Evolutionary conservation across 2,797 vertebrate genomes (phyloP).

Genomic region (Coccyzus lansbergi): DNA sequence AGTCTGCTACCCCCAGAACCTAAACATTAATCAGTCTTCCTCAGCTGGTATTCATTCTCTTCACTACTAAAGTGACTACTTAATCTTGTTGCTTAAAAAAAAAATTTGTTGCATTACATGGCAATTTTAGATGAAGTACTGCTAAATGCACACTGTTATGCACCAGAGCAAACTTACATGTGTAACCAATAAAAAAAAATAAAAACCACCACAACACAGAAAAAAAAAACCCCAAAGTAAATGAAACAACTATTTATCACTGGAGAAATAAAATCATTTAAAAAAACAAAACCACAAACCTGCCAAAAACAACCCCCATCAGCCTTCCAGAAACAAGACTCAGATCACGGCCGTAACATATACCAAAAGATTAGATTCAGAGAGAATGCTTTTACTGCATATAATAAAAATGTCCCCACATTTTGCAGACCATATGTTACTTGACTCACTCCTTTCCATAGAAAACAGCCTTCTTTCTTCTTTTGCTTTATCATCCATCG

Average conservation of each 20-base stretch:
- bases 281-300: not conserved
- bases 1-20: not conserved
- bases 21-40: not conserved
- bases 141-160: not conserved
- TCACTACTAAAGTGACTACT: not conserved
- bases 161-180: not conserved
- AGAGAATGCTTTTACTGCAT: not conserved
- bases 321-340: not conserved
- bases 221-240: not conserved
- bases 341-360: not conserved
- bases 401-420: not conserved
- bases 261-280: not conserved
- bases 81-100: not conserved
- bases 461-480: not conserved
- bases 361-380: not conserved
- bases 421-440: slow-evolving; percentile 2
- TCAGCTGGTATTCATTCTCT: not conserved
- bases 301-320: not conserved
- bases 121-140: not conserved
- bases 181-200: not conserved
- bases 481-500: not conserved
- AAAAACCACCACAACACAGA: not conserved
- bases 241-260: not conserved
- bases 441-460: not conserved
- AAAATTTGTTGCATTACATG: not conserved